phyloP scores from a whole-genome alignment of 2,888 invertebrate genomes.

The Galeopsomyia nigrocyanea region DNA sequence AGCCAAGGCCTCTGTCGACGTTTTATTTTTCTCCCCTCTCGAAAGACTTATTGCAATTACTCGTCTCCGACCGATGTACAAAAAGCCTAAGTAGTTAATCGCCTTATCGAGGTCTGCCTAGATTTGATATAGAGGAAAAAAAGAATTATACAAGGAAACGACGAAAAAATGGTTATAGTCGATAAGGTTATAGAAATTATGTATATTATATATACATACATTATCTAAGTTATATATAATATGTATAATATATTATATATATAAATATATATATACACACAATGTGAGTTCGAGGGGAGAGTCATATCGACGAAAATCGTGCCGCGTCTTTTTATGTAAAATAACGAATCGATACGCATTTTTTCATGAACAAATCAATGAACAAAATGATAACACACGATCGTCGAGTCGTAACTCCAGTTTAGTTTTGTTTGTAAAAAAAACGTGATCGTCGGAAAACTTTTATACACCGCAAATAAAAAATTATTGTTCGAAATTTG shows the following conservation, averaged over 20 bases:
- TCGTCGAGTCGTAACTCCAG: not conserved
- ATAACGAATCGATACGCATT: not conserved
- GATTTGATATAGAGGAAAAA: slow-evolving; percentile 50
- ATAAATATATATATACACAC: slow-evolving; percentile 37
- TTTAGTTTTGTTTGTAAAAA: not conserved
- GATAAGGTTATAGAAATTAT: slow-evolving; percentile 61
- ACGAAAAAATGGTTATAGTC: slow-evolving; percentile 52
- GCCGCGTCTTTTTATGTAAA: slow-evolving; percentile 13
- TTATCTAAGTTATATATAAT: slow-evolving; percentile 52
- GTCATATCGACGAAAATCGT: slow-evolving; percentile 31
- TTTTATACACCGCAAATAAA: too few species aligned
- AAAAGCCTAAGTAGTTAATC: slow-evolving; percentile 63
- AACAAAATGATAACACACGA: not conserved
- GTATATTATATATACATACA: slow-evolving; percentile 58
- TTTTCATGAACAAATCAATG: slow-evolving; percentile 18
- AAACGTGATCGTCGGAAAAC: too few species aligned
- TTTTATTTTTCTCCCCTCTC: slow-evolving; percentile 33
- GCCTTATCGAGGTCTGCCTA: slow-evolving; percentile 65
- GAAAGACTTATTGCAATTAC: slow-evolving; percentile 43
- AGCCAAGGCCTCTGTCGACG: slow-evolving; percentile 11
- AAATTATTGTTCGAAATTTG: too few species aligned
- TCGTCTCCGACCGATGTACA: slow-evolving; percentile 60
- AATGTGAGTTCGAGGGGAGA: slow-evolving; percentile 17
- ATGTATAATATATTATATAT: slow-evolving; percentile 55
- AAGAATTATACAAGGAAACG: slow-evolving; percentile 50